Base-by-base conservation (phyloP, 2,797 vertebrate species). In the Xenops minutus region DNA sequence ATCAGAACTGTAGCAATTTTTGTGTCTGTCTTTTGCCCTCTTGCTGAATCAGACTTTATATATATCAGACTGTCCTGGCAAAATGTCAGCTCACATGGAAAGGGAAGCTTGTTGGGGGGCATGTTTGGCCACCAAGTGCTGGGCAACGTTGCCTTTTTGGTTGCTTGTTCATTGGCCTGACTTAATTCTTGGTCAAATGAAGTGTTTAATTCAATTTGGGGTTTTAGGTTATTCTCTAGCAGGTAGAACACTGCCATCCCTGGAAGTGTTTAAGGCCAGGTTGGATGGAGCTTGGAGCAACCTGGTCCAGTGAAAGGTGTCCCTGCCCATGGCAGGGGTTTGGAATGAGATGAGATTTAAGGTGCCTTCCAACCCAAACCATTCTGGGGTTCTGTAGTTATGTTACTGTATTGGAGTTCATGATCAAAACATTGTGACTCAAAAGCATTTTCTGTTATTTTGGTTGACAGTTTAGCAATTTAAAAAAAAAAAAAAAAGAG, bases 191-290 rank as follows among this genome's bases (percentile, higher is more conserved):
- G 68, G 11, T 74, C 23, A 16, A 43, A 54, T 26, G 6, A 79
- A 74, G 12, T 5, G 12, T 72, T 91, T 56, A 30, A 66, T 54
- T 86, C 4, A 4, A 1, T 59, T 56, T 68, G 69, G 48, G 46
- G 29, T 68, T 85, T 69, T 62, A 29, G 27, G 7, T 64, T 51
- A 19, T 66, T 73, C 39, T 87, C 56, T 11, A 69, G 54, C 30
- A n/a, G 10, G 54, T 48, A 17, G 14, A 54, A 7, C 46, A 29
- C 30, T 72, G 26, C 46, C 2, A 4, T 66, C 15, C 39, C 30
- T 66, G 39, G 13, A 59, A 66, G 8, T 59, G 26, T 36, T 27
- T 34, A 6, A 2, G 30, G 30, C 13, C 0, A 0, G 7, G 22
- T 21, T 59, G 39, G 59, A 23, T 7, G 1, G 34, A 27, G 21